Percentiles rank a stretch among this genome's conserved stretches.
Evolutionary conservation across 2,888 invertebrate species (phyloP).

Genomic region (Iphiclides podalirius): DNA sequence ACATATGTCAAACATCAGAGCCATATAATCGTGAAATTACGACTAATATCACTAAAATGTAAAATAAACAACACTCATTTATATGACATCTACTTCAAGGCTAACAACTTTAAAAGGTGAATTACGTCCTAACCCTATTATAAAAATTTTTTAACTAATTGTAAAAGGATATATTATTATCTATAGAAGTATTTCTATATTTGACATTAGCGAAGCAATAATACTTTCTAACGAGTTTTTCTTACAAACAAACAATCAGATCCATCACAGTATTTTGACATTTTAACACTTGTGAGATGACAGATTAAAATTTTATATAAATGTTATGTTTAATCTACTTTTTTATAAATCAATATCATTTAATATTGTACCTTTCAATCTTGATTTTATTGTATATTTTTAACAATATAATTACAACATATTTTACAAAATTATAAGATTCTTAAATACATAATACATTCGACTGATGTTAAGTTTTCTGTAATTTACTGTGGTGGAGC

Average conservation of each 20-base stretch:
- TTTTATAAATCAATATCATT: no score
- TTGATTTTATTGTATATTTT: no score
- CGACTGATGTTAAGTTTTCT: no score
- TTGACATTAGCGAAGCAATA: slow-evolving; percentile 45
- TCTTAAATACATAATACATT: no score
- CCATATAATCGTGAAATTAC: slow-evolving; percentile 75
- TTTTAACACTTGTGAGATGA: slow-evolving; percentile 58
- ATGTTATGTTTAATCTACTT: no score
- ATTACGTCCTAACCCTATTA: slow-evolving; percentile 50
- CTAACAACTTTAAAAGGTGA: slow-evolving; percentile 69
- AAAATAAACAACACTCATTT: slow-evolving; percentile 79
- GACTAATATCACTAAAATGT: slow-evolving; percentile 74
- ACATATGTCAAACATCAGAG: slow-evolving; percentile 78
- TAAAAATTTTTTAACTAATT: slow-evolving; percentile 39
- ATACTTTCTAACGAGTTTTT: slow-evolving; percentile 71
- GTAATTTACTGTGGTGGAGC: no score
- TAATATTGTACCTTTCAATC: no score
- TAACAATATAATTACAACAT: no score
- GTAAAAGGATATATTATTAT: slow-evolving; percentile 37
- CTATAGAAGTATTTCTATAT: slow-evolving; percentile 40
- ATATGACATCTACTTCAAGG: slow-evolving; percentile 79
- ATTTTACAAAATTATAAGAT: no score
- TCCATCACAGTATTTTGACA: slow-evolving; percentile 73
- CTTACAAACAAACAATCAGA: slow-evolving; percentile 74
- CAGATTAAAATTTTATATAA: slow-evolving; percentile 3